Base-by-base conservation (phyloP, 1,140 invertebrate species). In the Cherax destructor region DNA sequence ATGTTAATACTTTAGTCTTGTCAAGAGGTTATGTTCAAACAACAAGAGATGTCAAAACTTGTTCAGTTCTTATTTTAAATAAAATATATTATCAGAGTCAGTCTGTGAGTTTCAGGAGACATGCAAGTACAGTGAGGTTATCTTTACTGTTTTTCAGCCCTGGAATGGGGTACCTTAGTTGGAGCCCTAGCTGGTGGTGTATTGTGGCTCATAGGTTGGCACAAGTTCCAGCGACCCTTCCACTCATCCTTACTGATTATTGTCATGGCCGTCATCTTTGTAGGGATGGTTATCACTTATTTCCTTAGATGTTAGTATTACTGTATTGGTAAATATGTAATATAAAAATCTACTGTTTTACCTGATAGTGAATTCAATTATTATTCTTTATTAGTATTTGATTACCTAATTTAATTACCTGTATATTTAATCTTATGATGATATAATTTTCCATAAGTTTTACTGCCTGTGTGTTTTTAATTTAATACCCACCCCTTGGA, bases 221-320 rank as follows among this genome's bases (percentile, higher is more conserved):
- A 95, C 95, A 95, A 94, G 78, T 95, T 95, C 90, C 95, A 95
- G 24, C 94, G 95, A 84, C 96, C 96, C 6, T 94, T 96, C 16
- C 92, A 96, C 59, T 95, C 96, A 7, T 95, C 96, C 10, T 93
- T 96, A 16, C 93, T 96, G 16, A 93, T 95, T n/a, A 95, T 95
- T 77, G 92, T 96, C 49, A 94, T 95, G 76, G 92, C 95, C 52
- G 96, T 96, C 7, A 95, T 95, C 76, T 93, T 97, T 18, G 91
- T 96, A 9, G 95, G 96, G 9, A 95, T 95, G 47, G 94, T 96
- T 21, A 91, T 96, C 11, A 96, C 96, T 92, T 96, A 94, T 91
- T 94, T 94, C 61, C 94, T 94, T 61, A 95, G 96, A 94, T 96
- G 96, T 97, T 95, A 94, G 94, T 93, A 72, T 5, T 49, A 6